Percentiles rank a stretch among this genome's conserved stretches.
Evolutionary conservation across 2,113 vertebrate genomes (phyloP).

Genomic region (Heloderma charlesbogerti): DNA sequence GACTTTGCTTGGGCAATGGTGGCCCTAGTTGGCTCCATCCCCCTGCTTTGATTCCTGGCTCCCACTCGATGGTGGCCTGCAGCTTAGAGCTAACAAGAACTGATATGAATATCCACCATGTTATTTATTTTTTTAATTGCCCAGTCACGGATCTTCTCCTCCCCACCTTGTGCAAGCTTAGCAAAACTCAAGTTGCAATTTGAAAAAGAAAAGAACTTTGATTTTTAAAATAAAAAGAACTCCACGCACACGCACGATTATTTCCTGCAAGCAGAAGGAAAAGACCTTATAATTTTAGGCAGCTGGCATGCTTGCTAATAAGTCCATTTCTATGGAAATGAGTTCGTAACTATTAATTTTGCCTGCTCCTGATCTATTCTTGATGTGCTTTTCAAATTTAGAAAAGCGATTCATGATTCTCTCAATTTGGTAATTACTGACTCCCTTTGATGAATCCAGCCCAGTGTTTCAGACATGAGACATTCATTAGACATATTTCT

Average conservation of each 20-base stretch:
- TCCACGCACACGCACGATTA: slow-evolving; percentile 37
- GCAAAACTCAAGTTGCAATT: slow-evolving; percentile 45
- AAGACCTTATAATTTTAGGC: slow-evolving; percentile 70
- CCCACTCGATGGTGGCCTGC: background rate
- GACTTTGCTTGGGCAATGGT: background rate
- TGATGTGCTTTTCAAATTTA: slow-evolving; percentile 77
- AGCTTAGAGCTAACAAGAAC: background rate
- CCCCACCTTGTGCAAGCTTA: background rate
- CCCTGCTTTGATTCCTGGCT: background rate
- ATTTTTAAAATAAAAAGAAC: background rate
- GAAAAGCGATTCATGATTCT: slow-evolving; percentile 72
- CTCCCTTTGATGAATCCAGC: slow-evolving; percentile 69
- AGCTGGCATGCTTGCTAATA: slow-evolving; percentile 70
- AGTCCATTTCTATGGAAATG: slow-evolving; percentile 78
- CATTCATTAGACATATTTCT: slow-evolving; percentile 63
- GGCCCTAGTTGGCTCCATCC: too few species aligned
- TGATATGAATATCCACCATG: background rate
- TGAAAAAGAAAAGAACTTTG: slow-evolving; percentile 58
- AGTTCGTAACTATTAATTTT: slow-evolving; percentile 74
- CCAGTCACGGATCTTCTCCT: background rate
- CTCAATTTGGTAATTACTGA: slow-evolving; percentile 74
- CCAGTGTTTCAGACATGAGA: slow-evolving; percentile 68
- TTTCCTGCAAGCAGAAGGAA: slow-evolving; percentile 70
- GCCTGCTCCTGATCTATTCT: slow-evolving; percentile 74
- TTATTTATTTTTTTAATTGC: slow-evolving; percentile 39